A percentile compares a stretch with the other conserved stretches of the same genome.
Conservation (phyloP, 2,888 invertebrate genomes). For the Chymomyza fuscimana region DNA sequence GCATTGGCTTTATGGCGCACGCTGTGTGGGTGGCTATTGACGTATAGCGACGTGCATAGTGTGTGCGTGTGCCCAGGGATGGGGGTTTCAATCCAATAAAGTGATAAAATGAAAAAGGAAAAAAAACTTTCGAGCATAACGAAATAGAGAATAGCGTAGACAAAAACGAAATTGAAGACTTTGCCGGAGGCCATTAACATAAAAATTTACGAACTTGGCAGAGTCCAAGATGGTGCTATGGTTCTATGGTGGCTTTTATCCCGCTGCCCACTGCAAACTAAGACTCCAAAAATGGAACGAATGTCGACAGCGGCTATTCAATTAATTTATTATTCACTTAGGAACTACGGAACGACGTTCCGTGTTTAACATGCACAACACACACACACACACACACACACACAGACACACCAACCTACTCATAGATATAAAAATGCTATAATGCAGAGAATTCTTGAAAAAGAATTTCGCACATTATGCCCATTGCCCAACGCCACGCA, state of each 20-base stretch:
- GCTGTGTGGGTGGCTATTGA: constrained; percentile 2
- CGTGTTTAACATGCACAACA: constrained; percentile 46
- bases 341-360: constrained; percentile 44
- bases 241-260: constrained; percentile 18
- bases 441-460: constrained; percentile 50
- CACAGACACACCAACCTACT: not conserved
- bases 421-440: constrained; percentile 66
- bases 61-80: no score
- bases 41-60: not conserved
- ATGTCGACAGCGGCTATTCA: constrained; percentile 56
- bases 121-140: not conserved
- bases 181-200: constrained; percentile 53
- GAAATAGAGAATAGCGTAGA: constrained; percentile 7
- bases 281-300: constrained; percentile 3
- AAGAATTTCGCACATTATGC: constrained; percentile 66
- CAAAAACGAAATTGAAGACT: constrained; percentile 34
- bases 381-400: not conserved
- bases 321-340: constrained; percentile 74
- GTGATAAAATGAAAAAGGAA: not conserved
- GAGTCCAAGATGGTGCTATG: constrained; percentile 20
- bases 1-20: constrained; percentile 21
- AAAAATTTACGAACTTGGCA: constrained; percentile 48
- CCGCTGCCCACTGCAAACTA: constrained; percentile 1
- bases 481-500: constrained; percentile 1
- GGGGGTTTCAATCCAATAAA: not conserved